These are phyloP conservation scores for Pheosia tremula DNA, from an alignment of 2,888 invertebrate species.

Conservation along the genomic window DNA sequence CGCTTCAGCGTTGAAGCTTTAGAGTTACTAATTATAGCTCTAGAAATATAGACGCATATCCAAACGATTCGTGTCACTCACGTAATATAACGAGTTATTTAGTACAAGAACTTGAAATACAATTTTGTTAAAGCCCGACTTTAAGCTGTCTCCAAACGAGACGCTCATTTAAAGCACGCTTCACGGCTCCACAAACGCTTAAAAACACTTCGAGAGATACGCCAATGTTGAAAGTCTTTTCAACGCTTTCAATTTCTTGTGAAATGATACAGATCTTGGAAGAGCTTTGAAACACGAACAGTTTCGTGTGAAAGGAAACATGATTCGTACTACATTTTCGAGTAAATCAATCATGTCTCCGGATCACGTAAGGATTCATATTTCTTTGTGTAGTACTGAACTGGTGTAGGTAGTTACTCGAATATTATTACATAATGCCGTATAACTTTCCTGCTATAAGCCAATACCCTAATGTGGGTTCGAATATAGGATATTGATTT, in stretches of 20 bases:
- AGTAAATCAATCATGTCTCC: conserved; percentile 11
- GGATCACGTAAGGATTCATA: conserved; percentile 2
- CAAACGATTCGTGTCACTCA: background rate
- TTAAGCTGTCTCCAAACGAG: conserved; percentile 9
- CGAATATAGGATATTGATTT: background rate
- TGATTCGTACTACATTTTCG: conserved; percentile 11
- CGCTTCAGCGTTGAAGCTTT: background rate
- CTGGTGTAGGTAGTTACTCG: background rate
- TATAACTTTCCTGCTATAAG: background rate
- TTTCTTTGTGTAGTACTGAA: background rate
- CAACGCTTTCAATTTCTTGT: conserved; percentile 38
- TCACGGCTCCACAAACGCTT: conserved; percentile 37
- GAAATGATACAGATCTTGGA: conserved; percentile 36
- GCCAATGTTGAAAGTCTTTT: conserved; percentile 38
- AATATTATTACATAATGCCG: background rate
- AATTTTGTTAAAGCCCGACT: conserved; percentile 4
- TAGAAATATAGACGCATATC: conserved; percentile 2
- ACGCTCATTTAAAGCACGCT: conserved; percentile 27
- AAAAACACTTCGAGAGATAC: conserved; percentile 39
- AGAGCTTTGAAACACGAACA: conserved; percentile 14
- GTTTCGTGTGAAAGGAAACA: conserved; percentile 15
- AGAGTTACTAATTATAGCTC: conserved; percentile 12
- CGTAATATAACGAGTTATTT: conserved; percentile 5
- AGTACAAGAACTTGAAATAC: conserved; percentile 5
- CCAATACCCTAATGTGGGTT: background rate